A percentile compares a stretch with the other conserved stretches of the same genome.
Evolutionary conservation across 2,888 invertebrate genomes (phyloP).

Genomic region (Catonia carolina): DNA sequence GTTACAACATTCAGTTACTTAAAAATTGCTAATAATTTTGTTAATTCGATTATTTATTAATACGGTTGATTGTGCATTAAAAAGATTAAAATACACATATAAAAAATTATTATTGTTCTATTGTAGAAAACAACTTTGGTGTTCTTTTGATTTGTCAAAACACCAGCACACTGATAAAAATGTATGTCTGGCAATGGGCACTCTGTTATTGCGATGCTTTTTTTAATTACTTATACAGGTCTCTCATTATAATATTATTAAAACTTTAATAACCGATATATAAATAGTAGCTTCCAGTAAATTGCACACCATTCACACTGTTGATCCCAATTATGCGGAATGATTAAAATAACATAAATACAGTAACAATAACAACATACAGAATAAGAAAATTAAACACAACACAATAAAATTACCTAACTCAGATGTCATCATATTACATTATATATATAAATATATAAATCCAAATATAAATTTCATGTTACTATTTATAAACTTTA

Average conservation of each 20-base stretch:
- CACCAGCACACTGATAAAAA: slow-evolving; percentile 6
- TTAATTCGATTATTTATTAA: too few species aligned
- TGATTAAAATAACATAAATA: not conserved
- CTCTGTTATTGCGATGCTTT: slow-evolving; percentile 21
- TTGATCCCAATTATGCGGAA: not conserved
- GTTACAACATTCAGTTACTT: not conserved
- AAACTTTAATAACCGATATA: too few species aligned
- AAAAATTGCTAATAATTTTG: slow-evolving; percentile 6
- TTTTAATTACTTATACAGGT: too few species aligned
- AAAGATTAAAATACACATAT: slow-evolving; percentile 18
- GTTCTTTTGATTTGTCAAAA: slow-evolving; percentile 24
- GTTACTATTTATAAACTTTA: too few species aligned
- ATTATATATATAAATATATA: too few species aligned
- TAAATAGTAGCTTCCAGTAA: slow-evolving; percentile 5
- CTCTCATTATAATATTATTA: too few species aligned
- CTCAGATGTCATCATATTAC: not conserved
- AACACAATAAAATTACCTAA: not conserved
- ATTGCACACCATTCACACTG: slow-evolving; percentile 9
- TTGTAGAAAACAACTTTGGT: slow-evolving; percentile 24
- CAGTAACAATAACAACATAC: not conserved
- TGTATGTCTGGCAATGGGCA: slow-evolving; percentile 17
- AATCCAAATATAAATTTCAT: too few species aligned
- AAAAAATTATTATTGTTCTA: slow-evolving; percentile 20
- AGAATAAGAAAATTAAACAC: slow-evolving; percentile 2
- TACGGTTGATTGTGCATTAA: slow-evolving; percentile 10